Conservation (phyloP, 2,797 vertebrate genomes). For the Acanthurus lineatus region DNA sequence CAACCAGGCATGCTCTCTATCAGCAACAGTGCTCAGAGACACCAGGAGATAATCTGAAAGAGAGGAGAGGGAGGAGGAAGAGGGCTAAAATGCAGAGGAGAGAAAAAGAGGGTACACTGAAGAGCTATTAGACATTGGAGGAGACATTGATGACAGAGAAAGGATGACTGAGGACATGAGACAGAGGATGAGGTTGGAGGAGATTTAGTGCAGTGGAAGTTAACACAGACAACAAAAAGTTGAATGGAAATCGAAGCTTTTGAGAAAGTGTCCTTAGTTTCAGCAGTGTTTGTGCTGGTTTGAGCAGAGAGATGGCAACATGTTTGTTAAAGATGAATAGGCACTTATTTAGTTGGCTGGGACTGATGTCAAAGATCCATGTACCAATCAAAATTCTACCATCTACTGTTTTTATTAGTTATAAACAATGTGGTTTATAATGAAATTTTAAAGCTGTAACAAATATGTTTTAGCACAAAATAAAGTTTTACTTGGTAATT, state of each 20-base stretch:
- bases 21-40: slow-evolving; percentile 70
- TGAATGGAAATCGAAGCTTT: slow-evolving; percentile 22
- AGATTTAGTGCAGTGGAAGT: background rate
- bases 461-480: too few species aligned
- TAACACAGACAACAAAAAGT: background rate
- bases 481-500: too few species aligned
- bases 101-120: slow-evolving; percentile 49
- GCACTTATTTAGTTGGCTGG: background rate
- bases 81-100: slow-evolving; percentile 47
- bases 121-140: slow-evolving; percentile 47
- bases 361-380: background rate
- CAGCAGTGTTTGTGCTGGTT: background rate
- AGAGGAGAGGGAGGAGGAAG: slow-evolving; percentile 48
- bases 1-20: slow-evolving; percentile 78
- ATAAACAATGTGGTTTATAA: too few species aligned
- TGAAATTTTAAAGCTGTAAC: too few species aligned
- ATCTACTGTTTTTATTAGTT: too few species aligned
- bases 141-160: slow-evolving; percentile 36
- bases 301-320: background rate
- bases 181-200: slow-evolving; percentile 39
- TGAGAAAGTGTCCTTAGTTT: background rate
- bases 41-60: slow-evolving; percentile 75
- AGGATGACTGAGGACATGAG: slow-evolving; percentile 26
- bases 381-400: too few species aligned
- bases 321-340: background rate